Percentiles rank a stretch among this genome's conserved stretches.
These are phyloP conservation scores for Scaeva pyrastri DNA, from an alignment of 2,888 invertebrate genomes.

Conservation along the genomic window DNA sequence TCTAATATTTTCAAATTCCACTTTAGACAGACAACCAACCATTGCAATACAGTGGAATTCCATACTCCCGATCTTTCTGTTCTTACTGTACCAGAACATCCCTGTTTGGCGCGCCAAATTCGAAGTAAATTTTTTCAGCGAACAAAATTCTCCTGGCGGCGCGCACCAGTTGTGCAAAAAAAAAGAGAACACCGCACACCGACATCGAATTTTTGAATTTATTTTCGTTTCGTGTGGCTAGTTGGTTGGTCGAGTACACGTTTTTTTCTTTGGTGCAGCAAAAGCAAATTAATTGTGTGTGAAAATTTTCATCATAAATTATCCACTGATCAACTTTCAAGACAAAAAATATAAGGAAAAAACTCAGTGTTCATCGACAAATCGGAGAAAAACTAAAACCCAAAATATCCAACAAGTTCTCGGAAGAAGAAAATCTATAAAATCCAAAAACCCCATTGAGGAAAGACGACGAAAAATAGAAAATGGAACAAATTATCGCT, in stretches of 20 bases:
- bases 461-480: slow-evolving; percentile 32
- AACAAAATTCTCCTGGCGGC: slow-evolving; percentile 18
- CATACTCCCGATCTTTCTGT: not conserved
- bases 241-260: slow-evolving; percentile 67
- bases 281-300: slow-evolving; percentile 19
- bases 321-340: slow-evolving; percentile 38
- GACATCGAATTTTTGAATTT: slow-evolving; percentile 24
- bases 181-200: not conserved
- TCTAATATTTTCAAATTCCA: too few relatives aligned
- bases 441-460: not conserved
- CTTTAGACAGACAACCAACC: too few relatives aligned
- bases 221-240: slow-evolving; percentile 71
- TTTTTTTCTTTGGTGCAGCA: slow-evolving; percentile 46
- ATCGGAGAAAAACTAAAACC: slow-evolving; percentile 3
- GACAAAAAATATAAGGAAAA: slow-evolving; percentile 21
- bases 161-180: slow-evolving; percentile 46
- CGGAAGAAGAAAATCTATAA: slow-evolving; percentile 10
- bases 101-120: slow-evolving; percentile 44
- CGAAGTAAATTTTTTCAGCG: slow-evolving; percentile 49
- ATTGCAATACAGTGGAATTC: not conserved
- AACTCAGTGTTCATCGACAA: slow-evolving; percentile 57
- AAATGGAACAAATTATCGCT: slow-evolving; percentile 87
- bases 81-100: slow-evolving; percentile 23
- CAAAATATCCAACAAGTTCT: slow-evolving; percentile 10
- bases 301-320: slow-evolving; percentile 7